Evolutionary conservation across 2,113 vertebrate genomes (phyloP).

Genomic region (Galbula dea): DNA sequence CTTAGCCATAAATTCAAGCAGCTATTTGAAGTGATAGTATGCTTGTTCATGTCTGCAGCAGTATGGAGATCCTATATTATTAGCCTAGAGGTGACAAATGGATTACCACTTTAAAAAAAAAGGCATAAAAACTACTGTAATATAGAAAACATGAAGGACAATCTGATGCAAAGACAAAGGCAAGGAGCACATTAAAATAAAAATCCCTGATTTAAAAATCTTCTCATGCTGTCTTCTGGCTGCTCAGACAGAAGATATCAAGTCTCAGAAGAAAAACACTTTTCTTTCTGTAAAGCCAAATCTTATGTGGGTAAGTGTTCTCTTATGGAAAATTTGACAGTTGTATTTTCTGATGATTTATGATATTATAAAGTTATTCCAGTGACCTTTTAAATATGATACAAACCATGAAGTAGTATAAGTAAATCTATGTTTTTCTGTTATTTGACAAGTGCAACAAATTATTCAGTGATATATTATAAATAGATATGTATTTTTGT

Average conservation of each 20-base stretch:
- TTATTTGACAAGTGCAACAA: neutral
- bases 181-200: neutral
- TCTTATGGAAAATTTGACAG: neutral
- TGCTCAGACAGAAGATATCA: neutral
- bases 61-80: neutral
- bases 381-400: neutral
- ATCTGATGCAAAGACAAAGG: neutral
- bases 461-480: neutral
- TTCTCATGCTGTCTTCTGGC: neutral
- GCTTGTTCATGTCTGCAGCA: neutral
- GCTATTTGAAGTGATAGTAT: neutral
- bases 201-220: neutral
- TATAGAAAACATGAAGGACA: neutral
- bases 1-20: neutral
- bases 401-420: neutral
- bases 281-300: neutral
- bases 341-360: neutral
- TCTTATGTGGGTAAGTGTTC: neutral
- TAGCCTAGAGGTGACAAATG: neutral
- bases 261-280: neutral
- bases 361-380: neutral
- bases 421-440: neutral
- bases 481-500: neutral
- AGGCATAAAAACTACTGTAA: neutral
- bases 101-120: neutral